Conservation (phyloP, 2,113 vertebrate species). For the Vidua macroura region DNA sequence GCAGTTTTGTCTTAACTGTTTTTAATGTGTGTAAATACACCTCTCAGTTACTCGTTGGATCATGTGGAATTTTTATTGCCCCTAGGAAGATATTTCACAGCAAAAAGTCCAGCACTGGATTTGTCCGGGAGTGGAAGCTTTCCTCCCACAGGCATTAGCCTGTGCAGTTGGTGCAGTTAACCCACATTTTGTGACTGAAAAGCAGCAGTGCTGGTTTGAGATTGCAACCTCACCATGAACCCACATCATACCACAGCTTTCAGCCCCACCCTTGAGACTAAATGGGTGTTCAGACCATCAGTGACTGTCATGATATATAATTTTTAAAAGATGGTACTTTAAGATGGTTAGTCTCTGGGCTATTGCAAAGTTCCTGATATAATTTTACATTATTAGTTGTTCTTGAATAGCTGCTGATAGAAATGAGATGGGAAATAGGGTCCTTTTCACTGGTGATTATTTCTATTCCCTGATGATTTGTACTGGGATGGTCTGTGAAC, state of each 20-base stretch:
- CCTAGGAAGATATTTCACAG: neutral
- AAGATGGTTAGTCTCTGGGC: neutral
- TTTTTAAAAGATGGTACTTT: neutral
- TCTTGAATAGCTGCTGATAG: neutral
- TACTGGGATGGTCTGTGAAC: neutral
- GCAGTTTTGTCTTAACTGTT: neutral
- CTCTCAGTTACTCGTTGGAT: neutral
- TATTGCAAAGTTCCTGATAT: neutral
- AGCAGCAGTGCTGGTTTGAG: neutral
- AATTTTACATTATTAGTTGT: neutral
- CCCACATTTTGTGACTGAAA: neutral
- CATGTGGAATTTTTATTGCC: neutral
- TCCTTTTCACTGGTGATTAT: neutral
- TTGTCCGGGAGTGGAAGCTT: neutral
- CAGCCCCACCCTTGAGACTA: neutral
- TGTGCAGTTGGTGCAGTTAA: neutral
- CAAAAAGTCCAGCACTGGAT: neutral
- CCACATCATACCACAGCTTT: accelerated
- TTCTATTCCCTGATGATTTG: neutral
- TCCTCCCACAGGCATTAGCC: neutral
- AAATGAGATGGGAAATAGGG: neutral
- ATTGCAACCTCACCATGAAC: neutral
- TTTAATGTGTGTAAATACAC: neutral
- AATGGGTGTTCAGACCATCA: neutral
- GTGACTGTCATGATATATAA: accelerated